Evolutionary conservation across 2,797 vertebrate genomes (phyloP).

Genomic region (Smutsia gigantea): DNA sequence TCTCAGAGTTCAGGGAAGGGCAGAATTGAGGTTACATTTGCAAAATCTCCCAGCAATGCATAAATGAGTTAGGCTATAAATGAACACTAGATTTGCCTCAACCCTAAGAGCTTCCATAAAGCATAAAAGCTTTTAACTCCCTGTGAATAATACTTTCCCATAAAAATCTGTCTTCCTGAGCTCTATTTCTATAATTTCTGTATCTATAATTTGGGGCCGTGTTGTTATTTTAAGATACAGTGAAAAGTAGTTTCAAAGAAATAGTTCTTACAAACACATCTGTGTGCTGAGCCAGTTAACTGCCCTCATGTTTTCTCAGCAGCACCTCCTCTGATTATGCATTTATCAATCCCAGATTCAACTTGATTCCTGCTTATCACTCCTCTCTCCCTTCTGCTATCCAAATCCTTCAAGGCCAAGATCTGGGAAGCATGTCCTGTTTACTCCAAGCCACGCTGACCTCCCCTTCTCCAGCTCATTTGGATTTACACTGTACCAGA

Average conservation of each 20-base stretch:
- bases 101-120: constrained; percentile 61
- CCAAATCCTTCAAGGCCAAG: neutral
- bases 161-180: constrained; percentile 65
- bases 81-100: constrained; percentile 69
- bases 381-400: neutral
- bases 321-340: constrained; percentile 4
- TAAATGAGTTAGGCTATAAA: constrained; percentile 74
- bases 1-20: constrained; percentile 63
- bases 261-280: constrained; percentile 43
- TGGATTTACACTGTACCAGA: neutral
- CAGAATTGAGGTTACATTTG: constrained; percentile 70
- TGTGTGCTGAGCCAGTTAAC: constrained; percentile 32
- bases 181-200: constrained; percentile 71
- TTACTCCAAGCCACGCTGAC: neutral
- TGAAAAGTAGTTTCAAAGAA: constrained; percentile 67
- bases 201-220: constrained; percentile 60
- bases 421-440: neutral
- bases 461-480: neutral
- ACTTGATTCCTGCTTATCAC: neutral
- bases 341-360: constrained; percentile 35
- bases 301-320: constrained; percentile 13
- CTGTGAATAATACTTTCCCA: constrained; percentile 69
- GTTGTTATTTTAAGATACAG: constrained; percentile 72
- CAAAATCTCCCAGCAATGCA: constrained; percentile 60
- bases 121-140: constrained; percentile 73